Conservation (phyloP, 2,888 invertebrate genomes). For the Drosophila meridionalis region DNA sequence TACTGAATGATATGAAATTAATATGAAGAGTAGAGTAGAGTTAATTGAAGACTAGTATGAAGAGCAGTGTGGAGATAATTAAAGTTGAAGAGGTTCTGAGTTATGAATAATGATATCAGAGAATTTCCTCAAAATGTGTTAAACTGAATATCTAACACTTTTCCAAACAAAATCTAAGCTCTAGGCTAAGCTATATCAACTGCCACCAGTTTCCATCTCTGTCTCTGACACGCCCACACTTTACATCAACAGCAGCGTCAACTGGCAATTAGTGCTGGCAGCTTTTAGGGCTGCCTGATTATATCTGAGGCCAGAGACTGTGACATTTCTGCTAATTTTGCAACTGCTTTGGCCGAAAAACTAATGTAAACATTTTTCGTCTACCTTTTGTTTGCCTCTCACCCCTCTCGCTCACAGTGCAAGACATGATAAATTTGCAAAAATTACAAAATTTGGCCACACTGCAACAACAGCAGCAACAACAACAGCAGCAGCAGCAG, state of each 20-base stretch:
- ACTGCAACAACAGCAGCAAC: constrained; percentile 87
- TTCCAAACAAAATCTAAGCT: not conserved
- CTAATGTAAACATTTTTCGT: constrained; percentile 73
- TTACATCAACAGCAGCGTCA: constrained; percentile 19
- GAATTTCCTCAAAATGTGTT: not conserved
- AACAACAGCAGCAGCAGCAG: constrained; percentile 74
- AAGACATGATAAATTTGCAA: constrained; percentile 86
- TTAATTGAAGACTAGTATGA: not conserved
- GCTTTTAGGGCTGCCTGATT: constrained; percentile 38
- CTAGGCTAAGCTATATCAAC: not conserved
- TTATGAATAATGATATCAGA: not conserved
- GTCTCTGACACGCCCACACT: constrained; percentile 25
- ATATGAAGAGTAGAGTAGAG: not conserved
- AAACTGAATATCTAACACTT: not conserved
- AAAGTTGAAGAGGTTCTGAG: not conserved
- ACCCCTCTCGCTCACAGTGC: constrained; percentile 78
- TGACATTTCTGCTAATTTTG: constrained; percentile 55
- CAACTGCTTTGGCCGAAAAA: constrained; percentile 57
- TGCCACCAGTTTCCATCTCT: constrained; percentile 55
- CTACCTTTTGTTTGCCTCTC: constrained; percentile 51
- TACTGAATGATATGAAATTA: not conserved
- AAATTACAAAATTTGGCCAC: constrained; percentile 93
- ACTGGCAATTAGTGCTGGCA: constrained; percentile 64
- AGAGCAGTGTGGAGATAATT: not conserved
- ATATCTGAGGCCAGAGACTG: constrained; percentile 4